Percentiles rank a stretch among this genome's conserved stretches.
These are phyloP conservation scores for Diadema setosum DNA, from an alignment of 35 echinoderm and acorn worm genomes.

Conservation along the genomic window DNA sequence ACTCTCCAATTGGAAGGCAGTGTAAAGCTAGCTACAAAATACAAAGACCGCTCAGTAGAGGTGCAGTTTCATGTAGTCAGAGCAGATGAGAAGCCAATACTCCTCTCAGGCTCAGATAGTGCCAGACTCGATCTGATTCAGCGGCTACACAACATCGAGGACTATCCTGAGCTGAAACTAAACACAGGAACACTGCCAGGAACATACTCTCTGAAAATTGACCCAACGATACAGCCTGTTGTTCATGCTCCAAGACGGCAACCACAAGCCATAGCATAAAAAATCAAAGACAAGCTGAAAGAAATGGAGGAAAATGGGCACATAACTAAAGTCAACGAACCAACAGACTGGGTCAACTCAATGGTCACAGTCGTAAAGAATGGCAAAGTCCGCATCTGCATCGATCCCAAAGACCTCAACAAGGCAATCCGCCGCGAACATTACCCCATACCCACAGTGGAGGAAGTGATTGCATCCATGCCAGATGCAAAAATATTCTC, in stretches of 20 bases:
- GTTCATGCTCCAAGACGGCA: conserved; percentile 58
- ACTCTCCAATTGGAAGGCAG: conserved; percentile 26
- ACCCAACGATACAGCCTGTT: conserved; percentile 59
- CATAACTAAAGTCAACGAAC: conserved; percentile 47
- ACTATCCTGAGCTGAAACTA: conserved; percentile 41
- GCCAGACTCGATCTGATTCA: conserved; percentile 24
- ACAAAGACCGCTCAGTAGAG: conserved; percentile 38
- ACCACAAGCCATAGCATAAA: conserved; percentile 23
- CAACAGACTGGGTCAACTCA: conserved; percentile 51
- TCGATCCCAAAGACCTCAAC: conserved; percentile 66
- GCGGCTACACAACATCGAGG: conserved; percentile 32
- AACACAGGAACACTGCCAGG: conserved; percentile 61
- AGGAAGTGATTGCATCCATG: conserved; percentile 52
- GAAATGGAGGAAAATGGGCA: conserved; percentile 48
- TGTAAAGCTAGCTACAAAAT: neutral
- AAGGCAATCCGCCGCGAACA: conserved; percentile 25
- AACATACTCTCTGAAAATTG: conserved; percentile 59
- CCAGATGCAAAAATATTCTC: conserved; percentile 64
- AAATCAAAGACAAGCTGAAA: conserved; percentile 30
- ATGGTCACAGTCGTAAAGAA: conserved; percentile 46
- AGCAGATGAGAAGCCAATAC: conserved; percentile 20
- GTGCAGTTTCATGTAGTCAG: conserved; percentile 52
- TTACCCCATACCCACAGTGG: conserved; percentile 55
- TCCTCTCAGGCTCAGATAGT: conserved; percentile 48
- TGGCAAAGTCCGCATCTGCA: conserved; percentile 60